A percentile compares a stretch with the other conserved stretches of the same genome.
Conservation (phyloP, 2,888 invertebrate species). For the Dryococelus australis region DNA sequence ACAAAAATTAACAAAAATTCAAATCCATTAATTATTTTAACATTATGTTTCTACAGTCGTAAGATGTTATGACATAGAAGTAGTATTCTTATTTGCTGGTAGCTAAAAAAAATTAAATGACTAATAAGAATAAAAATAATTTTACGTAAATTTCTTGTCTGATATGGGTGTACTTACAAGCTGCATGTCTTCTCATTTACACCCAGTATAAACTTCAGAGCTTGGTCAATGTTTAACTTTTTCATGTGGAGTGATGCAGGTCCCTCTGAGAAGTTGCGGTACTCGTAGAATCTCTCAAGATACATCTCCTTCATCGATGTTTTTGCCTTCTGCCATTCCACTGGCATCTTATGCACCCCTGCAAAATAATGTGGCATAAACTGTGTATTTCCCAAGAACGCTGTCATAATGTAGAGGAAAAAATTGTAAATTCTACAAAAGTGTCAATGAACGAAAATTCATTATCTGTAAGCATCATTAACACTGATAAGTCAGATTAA, state of each 20-base stretch:
- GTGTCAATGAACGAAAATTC: no score
- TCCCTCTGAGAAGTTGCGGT: slow-evolving; percentile 73
- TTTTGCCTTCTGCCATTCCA: slow-evolving; percentile 80
- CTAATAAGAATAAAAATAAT: no score
- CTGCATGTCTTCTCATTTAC: slow-evolving; percentile 71
- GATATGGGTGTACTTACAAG: slow-evolving; percentile 58
- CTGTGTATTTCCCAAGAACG: neutral
- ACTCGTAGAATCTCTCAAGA: slow-evolving; percentile 76
- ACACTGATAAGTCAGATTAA: no score
- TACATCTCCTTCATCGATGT: slow-evolving; percentile 76
- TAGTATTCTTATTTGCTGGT: no score
- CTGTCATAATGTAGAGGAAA: no score
- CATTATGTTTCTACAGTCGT: no score
- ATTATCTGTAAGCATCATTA: no score
- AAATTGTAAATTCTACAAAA: no score
- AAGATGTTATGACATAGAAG: no score
- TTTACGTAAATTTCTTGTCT: neutral
- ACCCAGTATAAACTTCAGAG: slow-evolving; percentile 77
- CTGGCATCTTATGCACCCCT: slow-evolving; percentile 89
- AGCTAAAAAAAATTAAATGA: no score
- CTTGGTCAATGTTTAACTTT: slow-evolving; percentile 78
- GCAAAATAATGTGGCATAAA: slow-evolving; percentile 38
- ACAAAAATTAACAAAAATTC: no score
- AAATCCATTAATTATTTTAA: no score
- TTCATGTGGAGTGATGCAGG: slow-evolving; percentile 70